Base-by-base conservation (phyloP, 53 echinoderm and acorn worm genomes). In the Hippasteria phrygiana region DNA sequence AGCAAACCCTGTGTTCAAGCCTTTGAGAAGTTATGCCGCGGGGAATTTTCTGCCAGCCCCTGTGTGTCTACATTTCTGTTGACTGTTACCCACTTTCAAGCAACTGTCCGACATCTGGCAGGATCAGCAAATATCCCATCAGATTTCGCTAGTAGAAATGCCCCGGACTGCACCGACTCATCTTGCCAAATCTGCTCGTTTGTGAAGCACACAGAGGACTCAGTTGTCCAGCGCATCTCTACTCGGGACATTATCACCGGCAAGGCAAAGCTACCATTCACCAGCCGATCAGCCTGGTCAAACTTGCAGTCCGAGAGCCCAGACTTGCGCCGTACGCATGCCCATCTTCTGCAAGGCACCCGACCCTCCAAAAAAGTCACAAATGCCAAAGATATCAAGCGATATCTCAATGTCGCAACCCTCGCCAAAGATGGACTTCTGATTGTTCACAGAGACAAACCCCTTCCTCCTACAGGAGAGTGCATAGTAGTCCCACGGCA, bases 181-280 rank as follows among this genome's bases (percentile, higher is more conserved):
- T 45, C 94, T 14, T 94, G 96, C 59, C 94, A 96, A 78, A 73
- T 96, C 0, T 96, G 92, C 69, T 18, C 56, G 8, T 94, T 94
- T 64, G 83, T 94, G 0, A 71, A 53, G 36, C 82, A 35, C 9
- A 78, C 71, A 1, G 89, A 90, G 38, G 93, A 90, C 14, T 56
- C 48, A 14, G 48, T 48, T 10, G 59, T 59, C 20, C 59, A 59
- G 59, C 20, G 59, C 59, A 20, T 59, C 46, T 45, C 46, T 45
- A 45, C 46, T 45, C 46, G 11, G 83, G 31, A 46, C 75, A 13
- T 73, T 88, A 0, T 45, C 46, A 7, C 46, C 11, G 46, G 46
- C 46, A 45, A 45, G 46, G 46, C 46, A 45, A 85, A 80, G 34
- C 76, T 93, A 5, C 96, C 93, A 4, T 91, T 93, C 71, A 93